Evolutionary conservation across 2,888 invertebrate species (phyloP), one percentile per base, ranked within the genome.

Genomic region (Chaitophorus viminalis): DNA sequence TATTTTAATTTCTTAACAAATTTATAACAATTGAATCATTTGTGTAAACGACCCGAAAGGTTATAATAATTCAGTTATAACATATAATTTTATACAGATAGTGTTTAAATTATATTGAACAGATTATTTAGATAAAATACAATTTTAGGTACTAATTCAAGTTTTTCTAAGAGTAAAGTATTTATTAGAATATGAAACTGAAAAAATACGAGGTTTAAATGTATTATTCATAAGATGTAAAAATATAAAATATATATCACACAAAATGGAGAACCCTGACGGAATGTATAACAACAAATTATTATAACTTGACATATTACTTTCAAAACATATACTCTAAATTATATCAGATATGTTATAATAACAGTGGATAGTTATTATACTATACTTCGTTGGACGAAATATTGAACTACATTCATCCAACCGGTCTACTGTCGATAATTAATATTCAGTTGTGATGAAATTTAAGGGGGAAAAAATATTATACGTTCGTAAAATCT

Each of bases 381-480:
- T n/a, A n/a, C n/a, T n/a, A 83, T 60, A 60, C 60, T 75, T 18
- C 21, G 39, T 39, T 8, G 83, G n/a, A 25, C 60, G 18, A 75
- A 75, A 83, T 46, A 46, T 60, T 65, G 83, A 75, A 60, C 83
- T 74, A 75, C 75, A 75, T 75, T 75, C n/a, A 39, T 39, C 36
- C 29, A 83, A 83, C 83, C 83, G 83, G 83, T 83, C 74, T 74
- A 29, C 54, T n/a, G 39, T 31, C 75, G 9, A 60, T 46, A 11
- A 14, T 36, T 60, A 83, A 75, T 75, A 60, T 83, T 83, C 36
- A 39, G 60, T 39, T 14, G 25, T 31, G 31, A 75, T 25, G 33
- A 33, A 74, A 72, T 9, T n/a, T 72, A 25, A 31, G 77, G 33
- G 82, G 31, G 81, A 36, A 36, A 54, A 54, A 11, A 83, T 75